A percentile compares a stretch with the other conserved stretches of the same genome.
These are phyloP conservation scores for Graptemys geographica DNA, from an alignment of 2,797 vertebrate genomes.

Conservation along the genomic window DNA sequence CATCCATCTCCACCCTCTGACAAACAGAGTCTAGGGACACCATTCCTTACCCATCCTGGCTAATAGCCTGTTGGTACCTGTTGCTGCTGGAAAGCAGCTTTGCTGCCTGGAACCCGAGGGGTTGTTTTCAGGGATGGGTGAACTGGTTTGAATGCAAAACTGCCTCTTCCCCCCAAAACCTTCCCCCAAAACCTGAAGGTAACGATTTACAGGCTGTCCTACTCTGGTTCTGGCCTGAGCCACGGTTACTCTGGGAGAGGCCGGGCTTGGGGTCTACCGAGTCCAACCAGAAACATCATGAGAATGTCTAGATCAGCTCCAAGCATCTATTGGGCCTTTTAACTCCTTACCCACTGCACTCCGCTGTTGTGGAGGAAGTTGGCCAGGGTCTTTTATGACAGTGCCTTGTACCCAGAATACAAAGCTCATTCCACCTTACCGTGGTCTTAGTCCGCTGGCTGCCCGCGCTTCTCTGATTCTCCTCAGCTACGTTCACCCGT, in stretches of 20 bases:
- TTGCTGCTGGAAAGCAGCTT: neutral
- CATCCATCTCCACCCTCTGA: too few species aligned
- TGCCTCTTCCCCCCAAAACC: neutral
- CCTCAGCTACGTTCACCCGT: slow-evolving; percentile 90
- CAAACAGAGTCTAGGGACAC: too few species aligned
- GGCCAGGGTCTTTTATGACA: neutral
- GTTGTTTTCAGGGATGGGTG: neutral
- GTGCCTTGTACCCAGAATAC: neutral
- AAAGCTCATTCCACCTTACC: slow-evolving; percentile 77
- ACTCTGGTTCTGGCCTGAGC: neutral
- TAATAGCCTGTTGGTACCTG: neutral
- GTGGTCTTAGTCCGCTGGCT: slow-evolving; percentile 89
- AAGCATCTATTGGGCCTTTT: neutral
- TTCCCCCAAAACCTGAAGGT: too few species aligned
- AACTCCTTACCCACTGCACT: neutral
- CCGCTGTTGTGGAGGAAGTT: neutral
- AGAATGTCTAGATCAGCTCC: neutral
- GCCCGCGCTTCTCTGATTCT: slow-evolving; percentile 75
- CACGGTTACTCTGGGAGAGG: neutral
- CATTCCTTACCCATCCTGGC: too few species aligned
- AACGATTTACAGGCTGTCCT: too few species aligned
- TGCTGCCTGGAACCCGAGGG: neutral
- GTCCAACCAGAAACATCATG: neutral
- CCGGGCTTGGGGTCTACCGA: neutral
- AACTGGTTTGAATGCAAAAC: neutral